Base-by-base conservation (phyloP, 1,140 invertebrate genomes). In the Drosophila bocki region DNA sequence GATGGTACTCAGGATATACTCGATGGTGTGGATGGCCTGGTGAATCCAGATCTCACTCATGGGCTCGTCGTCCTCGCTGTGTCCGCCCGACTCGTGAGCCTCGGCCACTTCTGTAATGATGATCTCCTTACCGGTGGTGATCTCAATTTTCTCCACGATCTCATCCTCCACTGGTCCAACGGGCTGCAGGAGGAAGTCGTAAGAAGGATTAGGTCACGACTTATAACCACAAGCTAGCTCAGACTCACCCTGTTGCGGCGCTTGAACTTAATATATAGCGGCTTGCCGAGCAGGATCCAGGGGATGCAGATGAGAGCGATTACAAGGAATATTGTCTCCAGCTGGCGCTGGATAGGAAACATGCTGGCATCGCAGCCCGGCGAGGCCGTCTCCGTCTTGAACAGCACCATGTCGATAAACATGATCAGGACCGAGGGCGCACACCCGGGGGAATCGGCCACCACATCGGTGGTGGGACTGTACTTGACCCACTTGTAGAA, bases 11-110 rank as follows among this genome's bases (percentile, higher is more conserved):
- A 99, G 95, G 78, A 98, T 97, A 93, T 98, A 99, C 94, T 99
- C 98, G 81, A 99, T 99, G 6, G 98, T 99, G 92, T 99, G 98
- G 83, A 99, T 99, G 15, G 95, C 95, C 93, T 98, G 97, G 92
- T 98, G 96, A 71, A 99, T 98, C 94, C 98, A 96, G 41, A 98
- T 93, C 84, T 99, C 98, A 39, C 95, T 94, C 93, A 99, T 96
- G 42, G 96, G 94, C 90, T 97, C 85, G 11, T 88, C 85, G 11
- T 87, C 75, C 48, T 95, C 94, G 3, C 94, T 94, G 60, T 95
- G 93, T 3, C 92, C 92, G 7, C 58, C 67, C n/a, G 76, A 76
- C 33, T 82, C 64, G 17, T 91, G 82, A 0, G 60, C 33, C 4
- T 91, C 80, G n/a, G 61, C 69, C 7, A 90, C 11, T 7, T 90